Evolutionary conservation across 2,113 vertebrate species (phyloP).

Genomic region (Tragelaphus strepsiceros): DNA sequence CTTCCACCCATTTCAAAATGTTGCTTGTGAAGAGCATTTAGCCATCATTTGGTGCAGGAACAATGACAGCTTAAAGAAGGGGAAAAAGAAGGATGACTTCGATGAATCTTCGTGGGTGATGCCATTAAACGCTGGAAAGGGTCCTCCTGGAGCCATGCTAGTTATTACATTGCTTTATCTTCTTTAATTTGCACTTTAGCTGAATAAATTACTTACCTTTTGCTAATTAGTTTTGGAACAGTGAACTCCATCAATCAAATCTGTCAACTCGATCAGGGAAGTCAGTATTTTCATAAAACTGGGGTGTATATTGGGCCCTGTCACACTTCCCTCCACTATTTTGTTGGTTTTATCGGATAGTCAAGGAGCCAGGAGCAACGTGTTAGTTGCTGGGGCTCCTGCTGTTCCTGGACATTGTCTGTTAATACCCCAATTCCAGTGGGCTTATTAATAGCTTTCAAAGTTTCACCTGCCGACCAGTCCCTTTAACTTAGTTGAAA

Average conservation of each 20-base stretch:
- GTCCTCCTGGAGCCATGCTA: not conserved
- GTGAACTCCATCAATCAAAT: slow-evolving; percentile 27
- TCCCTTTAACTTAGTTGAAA: slow-evolving; percentile 49
- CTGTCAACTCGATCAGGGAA: not conserved
- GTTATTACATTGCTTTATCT: not conserved
- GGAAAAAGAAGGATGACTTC: not conserved
- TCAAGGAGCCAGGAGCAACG: not conserved
- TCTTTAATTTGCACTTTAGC: slow-evolving; percentile 4
- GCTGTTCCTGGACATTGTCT: slow-evolving; percentile 54
- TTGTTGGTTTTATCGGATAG: slow-evolving; percentile 12
- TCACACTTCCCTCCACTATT: not conserved
- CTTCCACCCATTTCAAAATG: slow-evolving; percentile 26
- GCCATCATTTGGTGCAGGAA: not conserved
- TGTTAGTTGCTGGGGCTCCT: not conserved
- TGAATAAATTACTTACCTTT: slow-evolving; percentile 42
- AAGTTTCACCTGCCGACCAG: slow-evolving; percentile 70
- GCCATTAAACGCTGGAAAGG: not conserved
- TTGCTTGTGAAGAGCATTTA: not conserved
- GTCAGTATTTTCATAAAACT: slow-evolving; percentile 58
- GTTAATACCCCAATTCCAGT: slow-evolving; percentile 32
- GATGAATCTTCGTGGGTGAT: not conserved
- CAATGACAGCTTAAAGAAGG: not conserved
- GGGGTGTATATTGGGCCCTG: not conserved
- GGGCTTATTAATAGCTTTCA: slow-evolving; percentile 19
- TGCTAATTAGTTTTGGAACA: slow-evolving; percentile 35